Evolutionary conservation across 2,113 vertebrate species (phyloP).

Genomic region (Barbus barbus): DNA sequence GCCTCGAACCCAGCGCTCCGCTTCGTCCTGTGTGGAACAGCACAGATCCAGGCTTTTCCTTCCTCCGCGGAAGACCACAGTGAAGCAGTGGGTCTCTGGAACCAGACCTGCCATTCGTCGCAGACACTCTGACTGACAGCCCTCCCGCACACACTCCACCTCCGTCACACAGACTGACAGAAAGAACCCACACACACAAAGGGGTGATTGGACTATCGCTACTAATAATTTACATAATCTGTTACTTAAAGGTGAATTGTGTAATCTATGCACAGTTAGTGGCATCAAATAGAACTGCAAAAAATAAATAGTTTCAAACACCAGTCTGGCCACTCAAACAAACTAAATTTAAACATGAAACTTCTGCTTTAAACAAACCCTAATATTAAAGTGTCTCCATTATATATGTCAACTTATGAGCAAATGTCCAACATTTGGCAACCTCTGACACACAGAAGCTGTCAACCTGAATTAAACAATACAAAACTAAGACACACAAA

Average conservation of each 20-base stretch:
- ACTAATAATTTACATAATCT: background rate
- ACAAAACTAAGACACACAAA: too few species aligned
- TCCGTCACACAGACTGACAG: constrained; percentile 85
- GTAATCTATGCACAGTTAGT: background rate
- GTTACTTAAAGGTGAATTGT: background rate
- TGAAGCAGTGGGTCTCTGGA: constrained; percentile 84
- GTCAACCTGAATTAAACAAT: too few species aligned
- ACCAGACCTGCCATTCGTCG: constrained; percentile 74
- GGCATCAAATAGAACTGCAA: background rate
- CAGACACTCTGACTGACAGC: constrained; percentile 89
- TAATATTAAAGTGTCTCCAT: too few species aligned
- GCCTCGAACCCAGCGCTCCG: constrained; percentile 86
- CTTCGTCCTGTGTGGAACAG: constrained; percentile 80
- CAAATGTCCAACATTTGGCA: too few species aligned
- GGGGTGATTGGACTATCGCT: background rate
- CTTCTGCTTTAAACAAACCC: background rate
- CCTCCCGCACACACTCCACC: constrained; percentile 86
- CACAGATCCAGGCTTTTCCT: constrained; percentile 89
- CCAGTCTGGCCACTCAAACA: background rate
- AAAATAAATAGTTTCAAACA: background rate
- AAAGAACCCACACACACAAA: background rate
- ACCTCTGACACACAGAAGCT: too few species aligned
- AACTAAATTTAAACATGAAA: background rate
- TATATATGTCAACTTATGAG: too few species aligned
- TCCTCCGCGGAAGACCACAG: constrained; percentile 83